Percentiles rank a stretch among this genome's conserved stretches.
Evolutionary conservation across 2,113 vertebrate genomes (phyloP).

Genomic region (Gambusia affinis): DNA sequence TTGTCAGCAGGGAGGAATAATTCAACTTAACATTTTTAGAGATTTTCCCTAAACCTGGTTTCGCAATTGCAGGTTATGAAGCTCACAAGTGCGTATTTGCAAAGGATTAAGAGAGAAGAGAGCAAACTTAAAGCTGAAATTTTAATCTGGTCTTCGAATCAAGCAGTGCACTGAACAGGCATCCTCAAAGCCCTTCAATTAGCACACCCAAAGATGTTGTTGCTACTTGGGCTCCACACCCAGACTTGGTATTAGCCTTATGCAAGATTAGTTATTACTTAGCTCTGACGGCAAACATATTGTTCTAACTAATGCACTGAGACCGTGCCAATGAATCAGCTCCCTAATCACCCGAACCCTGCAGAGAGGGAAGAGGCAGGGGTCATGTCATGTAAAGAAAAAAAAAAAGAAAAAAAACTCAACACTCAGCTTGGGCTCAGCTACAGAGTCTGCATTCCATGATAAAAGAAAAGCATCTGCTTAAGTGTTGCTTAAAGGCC

Average conservation of each 20-base stretch:
- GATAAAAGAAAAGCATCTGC: conserved; percentile 66
- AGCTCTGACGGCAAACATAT: conserved; percentile 71
- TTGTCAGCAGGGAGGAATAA: conserved; percentile 31
- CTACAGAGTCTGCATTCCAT: conserved; percentile 55
- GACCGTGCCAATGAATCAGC: conserved; percentile 59
- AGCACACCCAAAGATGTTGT: conserved; percentile 42
- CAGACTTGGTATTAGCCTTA: conserved; percentile 45
- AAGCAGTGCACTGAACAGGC: conserved; percentile 53
- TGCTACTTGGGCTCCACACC: conserved; percentile 35
- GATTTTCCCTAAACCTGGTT: conserved; percentile 37
- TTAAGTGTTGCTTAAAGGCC: conserved; percentile 63
- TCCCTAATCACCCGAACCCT: conserved; percentile 71
- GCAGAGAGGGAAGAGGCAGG: conserved; percentile 58
- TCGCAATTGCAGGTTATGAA: conserved; percentile 24
- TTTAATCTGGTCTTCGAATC: conserved; percentile 28
- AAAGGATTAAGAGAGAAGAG: not conserved
- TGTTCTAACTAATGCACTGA: conserved; percentile 64
- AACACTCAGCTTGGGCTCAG: conserved; percentile 57
- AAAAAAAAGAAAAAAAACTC: conserved; percentile 55
- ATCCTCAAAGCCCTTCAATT: conserved; percentile 55
- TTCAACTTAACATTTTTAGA: conserved; percentile 9
- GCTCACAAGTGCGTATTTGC: conserved; percentile 9
- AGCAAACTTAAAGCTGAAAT: too few relatives aligned
- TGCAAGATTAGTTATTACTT: conserved; percentile 66
- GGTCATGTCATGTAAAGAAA: conserved; percentile 65